These are phyloP conservation scores for Pteruthius melanotis DNA, from an alignment of 2,113 vertebrate genomes.

Conservation along the genomic window DNA sequence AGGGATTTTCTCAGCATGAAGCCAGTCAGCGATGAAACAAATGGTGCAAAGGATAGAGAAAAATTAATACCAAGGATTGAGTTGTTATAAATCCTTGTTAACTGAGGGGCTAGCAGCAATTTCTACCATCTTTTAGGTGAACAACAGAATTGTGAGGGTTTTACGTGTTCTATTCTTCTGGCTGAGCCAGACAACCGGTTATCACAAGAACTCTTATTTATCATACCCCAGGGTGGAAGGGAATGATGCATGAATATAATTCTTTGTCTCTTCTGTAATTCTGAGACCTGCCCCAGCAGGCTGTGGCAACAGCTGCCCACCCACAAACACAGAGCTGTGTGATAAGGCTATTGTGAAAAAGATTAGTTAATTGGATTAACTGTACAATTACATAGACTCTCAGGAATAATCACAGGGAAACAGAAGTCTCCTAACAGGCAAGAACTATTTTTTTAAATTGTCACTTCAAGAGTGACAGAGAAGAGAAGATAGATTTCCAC, in stretches of 20 bases:
- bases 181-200: neutral
- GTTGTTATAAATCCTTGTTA: neutral
- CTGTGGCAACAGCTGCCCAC: neutral
- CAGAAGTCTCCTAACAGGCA: neutral
- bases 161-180: neutral
- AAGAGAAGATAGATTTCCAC: neutral
- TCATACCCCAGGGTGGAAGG: neutral
- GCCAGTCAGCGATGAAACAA: neutral
- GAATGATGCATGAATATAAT: neutral
- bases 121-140: neutral
- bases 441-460: neutral
- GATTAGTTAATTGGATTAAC: conserved; percentile 6
- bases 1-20: neutral
- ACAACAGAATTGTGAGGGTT: neutral
- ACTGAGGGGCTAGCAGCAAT: neutral
- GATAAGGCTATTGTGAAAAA: neutral
- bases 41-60: neutral
- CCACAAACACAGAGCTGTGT: neutral
- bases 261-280: neutral
- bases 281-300: neutral
- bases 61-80: neutral
- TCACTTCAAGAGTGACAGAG: neutral
- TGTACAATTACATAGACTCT: neutral
- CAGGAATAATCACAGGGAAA: neutral
- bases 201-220: neutral